phyloP scores from a whole-genome alignment of 2,797 vertebrate genomes.

The Sitta carolinensis region DNA sequence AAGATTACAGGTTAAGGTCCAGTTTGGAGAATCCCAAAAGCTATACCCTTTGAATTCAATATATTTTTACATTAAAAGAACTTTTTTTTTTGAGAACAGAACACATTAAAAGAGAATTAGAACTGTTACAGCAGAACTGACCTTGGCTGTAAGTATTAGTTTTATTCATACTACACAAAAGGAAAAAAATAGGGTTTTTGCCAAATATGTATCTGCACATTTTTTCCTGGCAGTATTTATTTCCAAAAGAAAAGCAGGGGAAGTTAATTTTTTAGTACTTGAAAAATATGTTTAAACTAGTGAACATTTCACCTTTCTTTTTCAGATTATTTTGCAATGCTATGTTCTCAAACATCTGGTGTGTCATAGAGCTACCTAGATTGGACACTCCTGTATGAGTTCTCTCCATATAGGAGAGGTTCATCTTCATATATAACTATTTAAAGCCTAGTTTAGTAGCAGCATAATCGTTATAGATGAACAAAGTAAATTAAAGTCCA shows the following conservation, averaged over 20 bases:
- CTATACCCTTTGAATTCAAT: neutral
- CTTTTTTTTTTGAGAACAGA: neutral
- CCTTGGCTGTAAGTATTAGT: conserved; percentile 17
- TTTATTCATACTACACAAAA: conserved; percentile 49
- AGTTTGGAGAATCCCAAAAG: neutral
- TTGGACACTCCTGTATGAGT: neutral
- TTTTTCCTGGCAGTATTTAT: conserved; percentile 60
- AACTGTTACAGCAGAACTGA: neutral
- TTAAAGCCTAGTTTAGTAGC: neutral
- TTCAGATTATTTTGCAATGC: conserved; percentile 27
- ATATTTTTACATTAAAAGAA: neutral
- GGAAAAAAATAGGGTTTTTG: neutral
- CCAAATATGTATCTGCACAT: conserved; percentile 46
- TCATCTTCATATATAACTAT: neutral
- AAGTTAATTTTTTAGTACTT: neutral
- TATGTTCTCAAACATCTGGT: conserved; percentile 30
- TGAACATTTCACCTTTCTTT: conserved; percentile 40
- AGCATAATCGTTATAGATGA: neutral
- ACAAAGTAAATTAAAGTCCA: neutral
- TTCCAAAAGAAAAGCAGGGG: neutral
- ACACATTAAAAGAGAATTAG: neutral
- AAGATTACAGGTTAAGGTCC: neutral
- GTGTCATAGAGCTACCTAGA: neutral
- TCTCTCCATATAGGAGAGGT: neutral
- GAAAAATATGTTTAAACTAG: conserved; percentile 48